These are phyloP conservation scores for Erebia aethiops DNA, from an alignment of 2,888 invertebrate genomes.

Conservation along the genomic window DNA sequence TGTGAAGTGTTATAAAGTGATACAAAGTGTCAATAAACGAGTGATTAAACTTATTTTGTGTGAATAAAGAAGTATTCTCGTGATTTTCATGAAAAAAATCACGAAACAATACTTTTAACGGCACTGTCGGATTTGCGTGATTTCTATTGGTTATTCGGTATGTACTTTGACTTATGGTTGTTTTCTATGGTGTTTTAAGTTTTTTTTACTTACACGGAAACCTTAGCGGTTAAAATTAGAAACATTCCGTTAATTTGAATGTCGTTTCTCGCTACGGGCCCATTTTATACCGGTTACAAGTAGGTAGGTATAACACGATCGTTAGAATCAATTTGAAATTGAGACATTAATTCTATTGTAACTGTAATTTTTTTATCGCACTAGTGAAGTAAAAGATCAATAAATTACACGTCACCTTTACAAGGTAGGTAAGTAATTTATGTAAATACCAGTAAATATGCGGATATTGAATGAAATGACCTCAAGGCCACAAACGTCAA, in stretches of 20 bases:
- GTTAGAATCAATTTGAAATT: conserved; percentile 20
- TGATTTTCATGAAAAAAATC: conserved; percentile 69
- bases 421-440: background rate
- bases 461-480: conserved; percentile 33
- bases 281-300: conserved; percentile 33
- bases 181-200: conserved; percentile 52
- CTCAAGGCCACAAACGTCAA: conserved; percentile 39
- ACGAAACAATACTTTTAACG: conserved; percentile 68
- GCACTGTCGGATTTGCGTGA: conserved; percentile 65
- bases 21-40: conserved; percentile 51
- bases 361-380: conserved; percentile 7
- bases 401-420: conserved; percentile 29
- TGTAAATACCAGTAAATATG: background rate
- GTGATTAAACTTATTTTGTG: conserved; percentile 52
- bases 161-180: conserved; percentile 22
- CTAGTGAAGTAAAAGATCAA: conserved; percentile 5
- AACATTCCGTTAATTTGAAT: conserved; percentile 37
- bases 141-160: conserved; percentile 62
- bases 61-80: conserved; percentile 57
- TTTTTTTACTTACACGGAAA: conserved; percentile 7
- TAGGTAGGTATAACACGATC: conserved; percentile 10
- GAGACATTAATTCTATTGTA: conserved; percentile 21
- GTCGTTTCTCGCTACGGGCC: conserved; percentile 23
- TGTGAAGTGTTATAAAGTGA: conserved; percentile 65
- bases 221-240: conserved; percentile 22